These are phyloP conservation scores for Crotalus tigris DNA, from an alignment of 2,113 vertebrate species.

Conservation along the genomic window DNA sequence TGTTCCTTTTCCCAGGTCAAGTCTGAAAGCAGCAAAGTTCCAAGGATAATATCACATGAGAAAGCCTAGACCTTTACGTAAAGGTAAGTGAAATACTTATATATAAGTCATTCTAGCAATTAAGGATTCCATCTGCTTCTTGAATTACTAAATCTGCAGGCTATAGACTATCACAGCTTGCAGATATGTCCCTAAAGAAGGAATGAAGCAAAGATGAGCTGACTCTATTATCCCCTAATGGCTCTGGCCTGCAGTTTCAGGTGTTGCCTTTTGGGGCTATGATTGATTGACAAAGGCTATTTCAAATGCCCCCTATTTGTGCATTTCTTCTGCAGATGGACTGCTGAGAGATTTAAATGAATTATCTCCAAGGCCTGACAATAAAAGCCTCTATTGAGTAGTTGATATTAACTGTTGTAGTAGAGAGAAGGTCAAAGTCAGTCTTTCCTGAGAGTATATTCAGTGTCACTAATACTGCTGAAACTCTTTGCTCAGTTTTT, in stretches of 20 bases:
- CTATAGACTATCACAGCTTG: neutral
- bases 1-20: neutral
- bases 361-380: slow-evolving; percentile 9
- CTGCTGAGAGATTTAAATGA: neutral
- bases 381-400: neutral
- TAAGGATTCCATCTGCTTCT: neutral
- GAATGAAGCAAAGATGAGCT: neutral
- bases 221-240: neutral
- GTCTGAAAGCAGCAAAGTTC: neutral
- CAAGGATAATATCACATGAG: neutral
- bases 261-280: neutral
- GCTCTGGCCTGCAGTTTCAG: neutral
- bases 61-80: neutral
- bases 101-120: neutral
- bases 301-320: neutral
- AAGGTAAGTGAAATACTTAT: neutral
- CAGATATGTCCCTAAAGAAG: neutral
- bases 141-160: neutral
- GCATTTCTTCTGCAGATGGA: neutral
- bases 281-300: neutral
- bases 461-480: neutral
- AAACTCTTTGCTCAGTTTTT: neutral
- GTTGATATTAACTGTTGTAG: slow-evolving; percentile 8
- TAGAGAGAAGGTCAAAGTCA: slow-evolving; percentile 9
- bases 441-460: neutral